phyloP scores from a whole-genome alignment of 2,888 invertebrate species.

The Cheiracanthium punctorium region DNA sequence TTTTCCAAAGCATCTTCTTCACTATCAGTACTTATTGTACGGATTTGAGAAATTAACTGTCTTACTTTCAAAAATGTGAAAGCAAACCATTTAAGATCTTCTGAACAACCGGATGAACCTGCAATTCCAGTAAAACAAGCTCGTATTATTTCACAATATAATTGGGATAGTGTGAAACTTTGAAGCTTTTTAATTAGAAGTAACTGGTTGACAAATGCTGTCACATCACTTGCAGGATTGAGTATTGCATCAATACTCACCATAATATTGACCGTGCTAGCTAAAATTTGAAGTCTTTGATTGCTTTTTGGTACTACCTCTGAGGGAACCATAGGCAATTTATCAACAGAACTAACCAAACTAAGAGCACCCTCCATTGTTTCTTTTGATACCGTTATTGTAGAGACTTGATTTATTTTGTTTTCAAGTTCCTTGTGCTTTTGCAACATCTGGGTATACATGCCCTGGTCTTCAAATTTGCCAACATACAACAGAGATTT shows the following conservation, averaged over 20 bases:
- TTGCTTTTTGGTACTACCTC: constrained; percentile 62
- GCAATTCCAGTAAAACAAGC: constrained; percentile 92
- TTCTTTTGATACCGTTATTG: constrained; percentile 70
- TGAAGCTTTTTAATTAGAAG: constrained; percentile 87
- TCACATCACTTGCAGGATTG: constrained; percentile 89
- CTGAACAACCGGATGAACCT: constrained; percentile 87
- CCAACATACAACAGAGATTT: constrained; percentile 76
- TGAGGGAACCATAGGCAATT: constrained; percentile 52
- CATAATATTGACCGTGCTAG: constrained; percentile 76
- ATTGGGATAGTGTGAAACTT: constrained; percentile 84
- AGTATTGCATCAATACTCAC: constrained; percentile 89
- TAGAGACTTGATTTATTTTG: constrained; percentile 71
- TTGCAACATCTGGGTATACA: constrained; percentile 82
- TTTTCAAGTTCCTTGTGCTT: constrained; percentile 85
- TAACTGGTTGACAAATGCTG: constrained; percentile 87
- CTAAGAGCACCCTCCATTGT: constrained; percentile 71
- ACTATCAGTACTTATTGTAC: constrained; percentile 40
- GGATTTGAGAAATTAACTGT: constrained; percentile 72
- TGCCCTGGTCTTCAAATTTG: constrained; percentile 79
- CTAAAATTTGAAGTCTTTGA: constrained; percentile 72
- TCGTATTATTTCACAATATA: constrained; percentile 92
- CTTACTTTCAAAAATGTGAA: constrained; percentile 92
- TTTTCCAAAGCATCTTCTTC: constrained; percentile 82
- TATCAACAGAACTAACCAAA: constrained; percentile 68
- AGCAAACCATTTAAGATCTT: constrained; percentile 90